phyloP scores from a whole-genome alignment of 2,797 vertebrate genomes.

The Lacerta agilis region DNA sequence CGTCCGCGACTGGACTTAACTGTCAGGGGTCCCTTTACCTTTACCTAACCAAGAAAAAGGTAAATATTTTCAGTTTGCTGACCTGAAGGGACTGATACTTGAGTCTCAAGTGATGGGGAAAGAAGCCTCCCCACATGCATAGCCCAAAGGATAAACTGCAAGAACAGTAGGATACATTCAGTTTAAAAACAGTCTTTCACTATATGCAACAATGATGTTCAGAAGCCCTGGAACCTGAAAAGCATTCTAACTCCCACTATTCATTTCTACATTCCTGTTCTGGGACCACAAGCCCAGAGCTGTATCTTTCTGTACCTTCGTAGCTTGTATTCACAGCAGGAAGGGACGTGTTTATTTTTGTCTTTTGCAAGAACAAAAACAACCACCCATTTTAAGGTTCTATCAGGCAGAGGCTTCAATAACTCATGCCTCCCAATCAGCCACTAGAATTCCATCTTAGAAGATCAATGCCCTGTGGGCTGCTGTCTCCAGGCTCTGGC shows the following conservation, averaged over 20 bases:
- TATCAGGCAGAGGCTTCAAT: neutral
- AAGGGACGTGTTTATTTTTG: neutral
- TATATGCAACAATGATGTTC: neutral
- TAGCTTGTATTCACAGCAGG: neutral
- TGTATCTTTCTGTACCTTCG: neutral
- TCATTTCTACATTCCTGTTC: neutral
- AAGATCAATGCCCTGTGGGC: constrained; percentile 1
- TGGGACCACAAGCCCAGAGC: neutral
- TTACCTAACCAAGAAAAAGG: too few species aligned
- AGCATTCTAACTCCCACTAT: neutral
- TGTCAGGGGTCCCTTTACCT: too few species aligned
- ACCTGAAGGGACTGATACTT: neutral
- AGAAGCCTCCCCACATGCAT: neutral
- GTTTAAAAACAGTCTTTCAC: neutral
- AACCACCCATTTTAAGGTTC: neutral
- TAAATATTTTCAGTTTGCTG: neutral
- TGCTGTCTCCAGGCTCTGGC: neutral
- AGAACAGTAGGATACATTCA: neutral
- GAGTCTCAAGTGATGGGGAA: neutral
- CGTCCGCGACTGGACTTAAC: too few species aligned
- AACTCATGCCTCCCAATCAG: neutral
- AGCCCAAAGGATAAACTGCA: neutral
- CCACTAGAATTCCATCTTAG: neutral
- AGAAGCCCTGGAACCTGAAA: neutral
- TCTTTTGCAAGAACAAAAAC: neutral